Conservation (phyloP, 2,797 vertebrate species). For the Tokudaia tokunoshimensis region DNA sequence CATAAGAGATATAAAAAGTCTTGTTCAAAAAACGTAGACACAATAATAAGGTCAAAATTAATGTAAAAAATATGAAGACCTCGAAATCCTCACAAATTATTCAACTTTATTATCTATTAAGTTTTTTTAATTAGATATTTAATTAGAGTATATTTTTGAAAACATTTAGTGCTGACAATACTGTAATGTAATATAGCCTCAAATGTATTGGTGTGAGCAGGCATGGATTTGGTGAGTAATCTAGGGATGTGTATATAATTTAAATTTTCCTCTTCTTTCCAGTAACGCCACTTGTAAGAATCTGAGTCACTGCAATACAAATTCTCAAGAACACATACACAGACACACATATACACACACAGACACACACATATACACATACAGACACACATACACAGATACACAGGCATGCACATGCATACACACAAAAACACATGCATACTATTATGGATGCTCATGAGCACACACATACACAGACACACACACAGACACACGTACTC, state of each 20-base stretch:
- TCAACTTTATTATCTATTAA: constrained; percentile 17
- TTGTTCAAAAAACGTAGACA: neutral
- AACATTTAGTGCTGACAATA: neutral
- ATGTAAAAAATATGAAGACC: neutral
- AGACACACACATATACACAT: neutral
- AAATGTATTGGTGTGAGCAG: neutral
- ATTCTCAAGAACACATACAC: neutral
- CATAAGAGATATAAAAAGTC: neutral
- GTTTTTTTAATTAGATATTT: neutral
- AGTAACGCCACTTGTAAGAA: neutral
- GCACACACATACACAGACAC: neutral
- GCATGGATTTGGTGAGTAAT: neutral
- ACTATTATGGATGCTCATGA: neutral
- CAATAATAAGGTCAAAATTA: neutral
- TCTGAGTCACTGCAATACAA: neutral
- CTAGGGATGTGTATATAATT: neutral
- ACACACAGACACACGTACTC: neutral
- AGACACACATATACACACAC: neutral
- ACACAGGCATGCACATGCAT: neutral
- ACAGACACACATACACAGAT: neutral
- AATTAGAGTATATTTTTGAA: neutral
- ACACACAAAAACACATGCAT: neutral
- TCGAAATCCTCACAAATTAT: neutral
- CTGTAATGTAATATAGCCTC: neutral
- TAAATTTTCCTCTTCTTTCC: neutral